Base-by-base conservation (phyloP, 1,140 invertebrate species). In the Meloidogyne floridensis region DNA sequence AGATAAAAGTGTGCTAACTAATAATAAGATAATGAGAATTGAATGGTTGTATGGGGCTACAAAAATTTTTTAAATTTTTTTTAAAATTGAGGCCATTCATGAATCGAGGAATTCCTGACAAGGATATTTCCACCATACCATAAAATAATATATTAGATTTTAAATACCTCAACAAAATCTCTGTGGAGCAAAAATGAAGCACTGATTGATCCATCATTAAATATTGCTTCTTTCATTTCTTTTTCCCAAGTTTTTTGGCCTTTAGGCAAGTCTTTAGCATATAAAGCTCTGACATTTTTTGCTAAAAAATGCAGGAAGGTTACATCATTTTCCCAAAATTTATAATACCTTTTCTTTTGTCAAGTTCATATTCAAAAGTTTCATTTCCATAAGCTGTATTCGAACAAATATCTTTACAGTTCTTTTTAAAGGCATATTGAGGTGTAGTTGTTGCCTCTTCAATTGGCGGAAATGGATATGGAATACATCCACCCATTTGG, bases 141-240 rank as follows among this genome's bases (percentile, higher is more conserved):
- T 32, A 32, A 0, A 32, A 32, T 32, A 32, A 1, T 32, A 32
- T 32, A 32, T 32, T 2, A 32, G 32, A 32, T 32, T 32, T 53
- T 53, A 54, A 75, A 10, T 11, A 32, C 43, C 20, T 13, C 53
- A 56, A 74, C 54, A 56, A 80, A 74, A 70, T 72, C 51, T n/a
- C 15, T 70, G 51, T 77, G 72, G 4, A 72, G 56, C 51, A 77
- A 53, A 10, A 80, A 69, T 0, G 47, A 56, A 47, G 71, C 79
- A 42, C 43, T 18, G n/a, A 80, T 56, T 72, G 79, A 51, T 56
- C 79, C 79, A 18, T 75, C 77, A 56, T 80, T 72, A 59, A 73
- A 80, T 20, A 80, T 80, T 74, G 77, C 79, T 59, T 78, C 71
- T n/a, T 73, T 80, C 65, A 80, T 80, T 56, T 18, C 5, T 20